phyloP scores from a whole-genome alignment of 2,888 invertebrate genomes.

The Hydraecia micacea region DNA sequence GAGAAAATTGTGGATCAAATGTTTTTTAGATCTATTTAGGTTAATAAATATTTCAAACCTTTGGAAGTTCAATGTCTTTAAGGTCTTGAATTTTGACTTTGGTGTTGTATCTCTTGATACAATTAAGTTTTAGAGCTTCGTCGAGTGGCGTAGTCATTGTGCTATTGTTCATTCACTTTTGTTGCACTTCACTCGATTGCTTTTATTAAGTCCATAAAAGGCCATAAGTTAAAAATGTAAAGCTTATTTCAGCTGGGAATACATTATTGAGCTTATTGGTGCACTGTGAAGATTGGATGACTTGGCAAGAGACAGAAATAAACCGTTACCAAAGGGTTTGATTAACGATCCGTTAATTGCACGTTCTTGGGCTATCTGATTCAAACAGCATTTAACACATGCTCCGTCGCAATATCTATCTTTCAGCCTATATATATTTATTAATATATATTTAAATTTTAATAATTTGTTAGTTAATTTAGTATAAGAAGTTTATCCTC shows the following conservation, averaged over 20 bases:
- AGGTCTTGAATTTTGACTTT: slow-evolving; percentile 37
- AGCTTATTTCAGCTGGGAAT: slow-evolving; percentile 18
- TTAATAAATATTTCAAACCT: slow-evolving; percentile 30
- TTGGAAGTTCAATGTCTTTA: slow-evolving; percentile 27
- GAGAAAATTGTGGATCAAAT: slow-evolving; percentile 22
- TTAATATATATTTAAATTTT: too few relatives aligned
- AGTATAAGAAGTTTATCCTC: neutral
- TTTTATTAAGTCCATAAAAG: slow-evolving; percentile 14
- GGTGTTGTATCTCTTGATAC: neutral
- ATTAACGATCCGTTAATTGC: slow-evolving; percentile 15
- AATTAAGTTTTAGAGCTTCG: neutral
- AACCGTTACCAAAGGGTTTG: slow-evolving; percentile 6
- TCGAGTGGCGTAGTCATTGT: neutral
- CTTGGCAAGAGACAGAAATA: slow-evolving; percentile 9
- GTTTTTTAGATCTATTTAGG: slow-evolving; percentile 10
- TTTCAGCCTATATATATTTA: neutral
- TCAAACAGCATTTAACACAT: neutral
- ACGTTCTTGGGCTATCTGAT: slow-evolving; percentile 1
- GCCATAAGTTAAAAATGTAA: slow-evolving; percentile 19
- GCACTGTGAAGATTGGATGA: slow-evolving; percentile 21
- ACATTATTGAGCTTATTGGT: slow-evolving; percentile 1
- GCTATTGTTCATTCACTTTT: slow-evolving; percentile 20
- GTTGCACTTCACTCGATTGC: slow-evolving; percentile 27
- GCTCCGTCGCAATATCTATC: neutral
- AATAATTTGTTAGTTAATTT: neutral